Conservation (phyloP, 2,113 vertebrate genomes). For the Hymenochirus boettgeri region DNA sequence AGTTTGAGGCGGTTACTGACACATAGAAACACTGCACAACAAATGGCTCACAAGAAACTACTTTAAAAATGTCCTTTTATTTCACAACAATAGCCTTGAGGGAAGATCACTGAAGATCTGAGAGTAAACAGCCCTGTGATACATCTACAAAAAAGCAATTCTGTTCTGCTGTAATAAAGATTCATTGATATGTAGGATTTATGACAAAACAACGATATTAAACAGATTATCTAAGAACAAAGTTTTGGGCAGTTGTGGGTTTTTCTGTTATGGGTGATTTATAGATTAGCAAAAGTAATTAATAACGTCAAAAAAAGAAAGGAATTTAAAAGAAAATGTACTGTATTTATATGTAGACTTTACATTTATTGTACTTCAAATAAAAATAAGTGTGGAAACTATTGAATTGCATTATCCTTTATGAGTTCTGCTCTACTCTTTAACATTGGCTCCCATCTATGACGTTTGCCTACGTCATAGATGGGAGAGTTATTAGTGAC, state of each 20-base stretch:
- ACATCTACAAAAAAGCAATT: constrained; percentile 23
- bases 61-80: constrained; percentile 31
- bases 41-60: constrained; percentile 2
- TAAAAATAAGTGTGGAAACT: no score
- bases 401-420: no score
- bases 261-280: neutral
- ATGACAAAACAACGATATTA: neutral
- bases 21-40: constrained; percentile 6
- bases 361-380: no score
- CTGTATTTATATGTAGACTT: neutral
- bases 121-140: neutral
- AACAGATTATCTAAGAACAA: neutral
- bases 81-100: constrained; percentile 32
- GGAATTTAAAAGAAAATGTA: neutral
- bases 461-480: no score
- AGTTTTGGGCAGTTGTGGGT: neutral
- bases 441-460: no score
- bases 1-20: neutral
- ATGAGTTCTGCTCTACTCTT: no score
- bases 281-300: no score
- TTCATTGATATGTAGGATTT: neutral
- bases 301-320: neutral
- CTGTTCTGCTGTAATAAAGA: constrained; percentile 10
- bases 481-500: no score
- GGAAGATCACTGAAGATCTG: constrained; percentile 33